Base-by-base conservation (phyloP, 2,113 vertebrate species). In the Anhinga anhinga region DNA sequence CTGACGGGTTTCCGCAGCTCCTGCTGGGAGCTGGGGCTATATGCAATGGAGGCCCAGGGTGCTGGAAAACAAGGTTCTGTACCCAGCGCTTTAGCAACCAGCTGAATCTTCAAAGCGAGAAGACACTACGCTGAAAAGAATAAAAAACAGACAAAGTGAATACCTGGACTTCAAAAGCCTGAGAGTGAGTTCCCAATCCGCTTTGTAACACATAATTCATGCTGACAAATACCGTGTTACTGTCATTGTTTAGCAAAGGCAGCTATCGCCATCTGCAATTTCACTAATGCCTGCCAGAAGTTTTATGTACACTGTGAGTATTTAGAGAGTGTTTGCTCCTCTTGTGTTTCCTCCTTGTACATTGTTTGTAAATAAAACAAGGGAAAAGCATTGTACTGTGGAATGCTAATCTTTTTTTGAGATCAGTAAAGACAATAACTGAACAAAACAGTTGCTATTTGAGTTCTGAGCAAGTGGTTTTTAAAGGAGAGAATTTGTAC, bases 121-220 rank as follows among this genome's bases (percentile, higher is more conserved):
- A 40, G n/a, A 15, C 7, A 2, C 13, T 38, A 20, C 3, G 5
- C 16, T 40, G 40, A 40, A 55, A 10, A 2, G 1, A 26, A 5
- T 4, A 71, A 52, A 32, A 18, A 36, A 20, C 5, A 3, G 27
- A 20, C 9, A 4, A 26, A 61, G 15, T 20, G 47, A 63, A 30
- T 29, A 40, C 16, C 19, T 40, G 61, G 26, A 6, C 42, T 69
- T 71, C 12, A 34, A 23, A 88, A 91, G 11, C 36, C 36, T 9
- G 34, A 10, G 21, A 58, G 23, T 0, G 2, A 44, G 32, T 30
- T 71, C n/a, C 11, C 9, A 13, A 0, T 13, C 42, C 1, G 6
- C 65, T 44, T 40, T 25, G 21, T 10, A 13, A 34, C 23, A 5
- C 13, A 27, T 47, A 40, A 40, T 45, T 65, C 27, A 3, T 45